Evolutionary conservation across 2,888 invertebrate genomes (phyloP).

Genomic region (Drosophila kokeensis): DNA sequence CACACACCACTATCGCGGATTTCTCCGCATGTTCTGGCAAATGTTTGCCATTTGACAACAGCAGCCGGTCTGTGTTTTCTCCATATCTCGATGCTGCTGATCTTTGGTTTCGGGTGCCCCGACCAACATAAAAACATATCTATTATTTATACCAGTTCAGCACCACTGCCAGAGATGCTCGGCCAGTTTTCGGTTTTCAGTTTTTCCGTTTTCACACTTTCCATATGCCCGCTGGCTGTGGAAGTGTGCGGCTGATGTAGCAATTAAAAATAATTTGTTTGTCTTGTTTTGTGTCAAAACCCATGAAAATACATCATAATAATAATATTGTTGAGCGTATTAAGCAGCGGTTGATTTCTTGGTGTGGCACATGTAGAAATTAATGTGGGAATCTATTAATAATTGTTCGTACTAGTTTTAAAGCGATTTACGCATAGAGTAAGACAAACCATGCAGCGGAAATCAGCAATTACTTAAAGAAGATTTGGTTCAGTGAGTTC

Average conservation of each 20-base stretch:
- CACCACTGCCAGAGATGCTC: slow-evolving; percentile 46
- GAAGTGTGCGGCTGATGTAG: slow-evolving; percentile 59
- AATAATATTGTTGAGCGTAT: slow-evolving; percentile 53
- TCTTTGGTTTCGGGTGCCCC: slow-evolving; percentile 47
- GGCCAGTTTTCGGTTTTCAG: slow-evolving; percentile 51
- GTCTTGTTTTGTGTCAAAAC: slow-evolving; percentile 74
- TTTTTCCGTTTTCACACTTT: slow-evolving; percentile 72
- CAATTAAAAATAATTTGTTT: slow-evolving; percentile 81
- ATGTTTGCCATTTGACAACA: slow-evolving; percentile 71
- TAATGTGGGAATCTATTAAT: slow-evolving; percentile 3
- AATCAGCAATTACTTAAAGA: background rate
- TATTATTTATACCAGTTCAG: slow-evolving; percentile 70
- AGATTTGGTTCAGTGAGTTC: background rate
- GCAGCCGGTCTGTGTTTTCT: slow-evolving; percentile 43
- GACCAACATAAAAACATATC: slow-evolving; percentile 60
- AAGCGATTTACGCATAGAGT: background rate
- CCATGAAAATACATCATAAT: slow-evolving; percentile 70
- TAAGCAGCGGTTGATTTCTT: slow-evolving; percentile 36
- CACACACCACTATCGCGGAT: slow-evolving; percentile 35
- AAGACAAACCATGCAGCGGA: background rate
- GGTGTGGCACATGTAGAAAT: slow-evolving; percentile 11
- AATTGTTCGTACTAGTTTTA: background rate
- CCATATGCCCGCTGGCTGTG: slow-evolving; percentile 41
- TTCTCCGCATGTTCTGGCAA: slow-evolving; percentile 67
- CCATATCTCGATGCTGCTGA: slow-evolving; percentile 55